Evolutionary conservation across 1,140 invertebrate genomes (phyloP).

Genomic region (Laupala kohalensis): DNA sequence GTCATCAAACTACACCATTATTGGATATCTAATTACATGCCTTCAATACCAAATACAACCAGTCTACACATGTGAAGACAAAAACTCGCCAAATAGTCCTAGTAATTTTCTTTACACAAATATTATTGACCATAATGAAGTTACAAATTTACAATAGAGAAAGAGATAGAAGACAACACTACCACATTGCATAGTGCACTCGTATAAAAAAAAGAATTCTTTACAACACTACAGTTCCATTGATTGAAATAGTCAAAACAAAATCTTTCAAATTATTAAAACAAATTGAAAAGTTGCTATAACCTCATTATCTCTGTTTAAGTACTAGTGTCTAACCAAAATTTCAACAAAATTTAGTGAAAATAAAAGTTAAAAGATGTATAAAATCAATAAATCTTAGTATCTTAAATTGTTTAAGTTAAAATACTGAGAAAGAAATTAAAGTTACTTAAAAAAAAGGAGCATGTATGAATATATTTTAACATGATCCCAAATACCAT

Average conservation of each 20-base stretch:
- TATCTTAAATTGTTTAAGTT: neutral
- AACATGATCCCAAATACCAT: neutral
- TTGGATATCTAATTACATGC: neutral
- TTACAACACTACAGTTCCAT: neutral
- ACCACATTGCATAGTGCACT: neutral
- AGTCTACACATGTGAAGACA: neutral
- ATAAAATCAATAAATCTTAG: too few relatives aligned
- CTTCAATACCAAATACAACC: neutral
- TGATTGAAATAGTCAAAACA: neutral
- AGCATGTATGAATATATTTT: neutral
- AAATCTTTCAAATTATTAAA: neutral
- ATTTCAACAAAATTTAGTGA: neutral
- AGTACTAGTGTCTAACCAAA: neutral
- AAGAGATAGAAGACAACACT: neutral
- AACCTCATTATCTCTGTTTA: neutral
- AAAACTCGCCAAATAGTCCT: neutral
- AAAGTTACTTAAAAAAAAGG: neutral
- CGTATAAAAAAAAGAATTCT: neutral
- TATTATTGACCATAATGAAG: neutral
- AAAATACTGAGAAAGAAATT: neutral
- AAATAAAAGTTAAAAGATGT: too few relatives aligned
- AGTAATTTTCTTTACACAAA: neutral
- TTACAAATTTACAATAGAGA: neutral
- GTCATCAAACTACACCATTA: neutral
- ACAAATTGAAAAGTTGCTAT: neutral